These are phyloP conservation scores for Drosophila quinaria DNA, from an alignment of 2,888 invertebrate genomes.

Conservation along the genomic window DNA sequence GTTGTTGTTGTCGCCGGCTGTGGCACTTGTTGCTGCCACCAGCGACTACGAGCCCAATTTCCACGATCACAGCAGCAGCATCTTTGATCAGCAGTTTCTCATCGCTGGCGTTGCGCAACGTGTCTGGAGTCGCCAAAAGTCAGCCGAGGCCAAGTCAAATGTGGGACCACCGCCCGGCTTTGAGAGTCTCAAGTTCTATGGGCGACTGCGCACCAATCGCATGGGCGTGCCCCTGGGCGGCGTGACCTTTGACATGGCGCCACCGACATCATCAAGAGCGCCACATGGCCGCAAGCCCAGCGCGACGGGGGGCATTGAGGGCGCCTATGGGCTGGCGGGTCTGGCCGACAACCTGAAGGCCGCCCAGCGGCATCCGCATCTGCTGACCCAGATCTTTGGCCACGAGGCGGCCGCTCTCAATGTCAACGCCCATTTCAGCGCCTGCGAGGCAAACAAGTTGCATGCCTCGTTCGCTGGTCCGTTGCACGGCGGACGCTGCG, in stretches of 20 bases:
- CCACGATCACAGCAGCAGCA: slow-evolving; percentile 4
- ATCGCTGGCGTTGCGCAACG: slow-evolving; percentile 45
- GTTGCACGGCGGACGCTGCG: slow-evolving; percentile 19
- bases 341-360: slow-evolving; percentile 46
- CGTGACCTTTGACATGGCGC: slow-evolving; percentile 42
- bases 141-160: neutral
- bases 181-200: slow-evolving; percentile 30
- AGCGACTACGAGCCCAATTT: slow-evolving; percentile 7
- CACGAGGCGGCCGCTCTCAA: slow-evolving; percentile 24
- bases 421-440: slow-evolving; percentile 13
- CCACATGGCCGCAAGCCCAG: neutral
- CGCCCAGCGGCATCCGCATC: slow-evolving; percentile 17
- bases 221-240: slow-evolving; percentile 62
- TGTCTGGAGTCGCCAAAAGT: slow-evolving; percentile 5
- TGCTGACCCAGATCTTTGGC: slow-evolving; percentile 41
- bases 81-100: slow-evolving; percentile 56
- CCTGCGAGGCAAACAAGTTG: slow-evolving; percentile 20
- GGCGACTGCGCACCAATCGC: slow-evolving; percentile 56
- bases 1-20: neutral
- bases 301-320: slow-evolving; percentile 10
- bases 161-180: slow-evolving; percentile 55
- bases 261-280: slow-evolving; percentile 6
- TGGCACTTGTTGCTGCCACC: slow-evolving; percentile 27
- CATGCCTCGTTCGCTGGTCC: slow-evolving; percentile 41
- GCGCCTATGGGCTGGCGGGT: slow-evolving; percentile 49